phyloP scores from a whole-genome alignment of 35 echinoderm and acorn worm species.

The Apostichopus californicus region DNA sequence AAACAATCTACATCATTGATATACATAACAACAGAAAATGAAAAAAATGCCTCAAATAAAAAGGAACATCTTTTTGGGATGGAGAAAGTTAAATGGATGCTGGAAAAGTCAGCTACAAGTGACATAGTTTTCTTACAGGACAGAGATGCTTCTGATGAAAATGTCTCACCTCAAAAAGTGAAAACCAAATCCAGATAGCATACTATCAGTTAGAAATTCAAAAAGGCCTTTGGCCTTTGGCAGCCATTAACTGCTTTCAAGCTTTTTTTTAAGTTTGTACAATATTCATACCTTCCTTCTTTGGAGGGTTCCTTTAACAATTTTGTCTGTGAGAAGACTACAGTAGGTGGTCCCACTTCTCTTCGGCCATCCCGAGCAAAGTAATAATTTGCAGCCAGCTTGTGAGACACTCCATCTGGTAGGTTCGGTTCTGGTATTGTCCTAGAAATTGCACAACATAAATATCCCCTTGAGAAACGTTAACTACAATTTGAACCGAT shows the following conservation, averaged over 20 bases:
- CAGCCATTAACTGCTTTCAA: no score
- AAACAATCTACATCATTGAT: not conserved
- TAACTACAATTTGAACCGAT: no score
- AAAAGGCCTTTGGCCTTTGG: not conserved
- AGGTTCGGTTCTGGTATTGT: conserved; percentile 79
- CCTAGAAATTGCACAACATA: conserved; percentile 29
- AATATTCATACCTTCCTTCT: conserved; percentile 58
- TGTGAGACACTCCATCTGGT: conserved; percentile 83
- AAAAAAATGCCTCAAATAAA: no score
- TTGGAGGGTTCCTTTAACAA: conserved; percentile 59
- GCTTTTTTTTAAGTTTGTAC: not conserved
- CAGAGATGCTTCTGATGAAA: no score
- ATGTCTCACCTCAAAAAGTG: no score
- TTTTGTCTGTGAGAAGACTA: conserved; percentile 76
- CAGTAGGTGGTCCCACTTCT: conserved; percentile 54
- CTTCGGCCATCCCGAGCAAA: conserved; percentile 84
- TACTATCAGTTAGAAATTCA: not conserved
- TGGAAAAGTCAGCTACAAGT: no score
- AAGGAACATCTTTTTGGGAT: no score
- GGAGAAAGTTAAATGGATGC: no score
- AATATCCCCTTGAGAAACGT: no score
- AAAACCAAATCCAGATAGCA: no score
- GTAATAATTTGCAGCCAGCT: conserved; percentile 80
- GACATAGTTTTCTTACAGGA: no score
- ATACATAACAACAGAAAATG: not conserved